Evolutionary conservation across 1,140 invertebrate species (phyloP), one percentile per base, ranked within the genome.

Genomic region (Homalodisca vitripennis): DNA sequence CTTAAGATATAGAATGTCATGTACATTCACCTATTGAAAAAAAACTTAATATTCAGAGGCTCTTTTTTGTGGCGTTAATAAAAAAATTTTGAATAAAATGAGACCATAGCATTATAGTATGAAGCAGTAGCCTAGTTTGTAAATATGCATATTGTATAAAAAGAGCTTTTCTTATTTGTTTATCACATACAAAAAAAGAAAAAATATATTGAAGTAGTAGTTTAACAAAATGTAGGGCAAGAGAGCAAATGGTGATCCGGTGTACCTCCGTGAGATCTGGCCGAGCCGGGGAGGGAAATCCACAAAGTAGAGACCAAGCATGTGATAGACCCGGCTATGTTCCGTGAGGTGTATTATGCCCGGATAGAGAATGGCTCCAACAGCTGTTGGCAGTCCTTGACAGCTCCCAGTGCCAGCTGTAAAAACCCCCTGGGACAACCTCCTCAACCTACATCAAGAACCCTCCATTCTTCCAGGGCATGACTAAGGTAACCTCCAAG

Each of bases 311-410:
- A 99, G 78, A 88, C 90, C 72, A 84, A 92, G 77, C 86, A 89
- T 77, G 96, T 99, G 1, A 94, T 98, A 62, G n/a, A n/a, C n/a
- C 97, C 97, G 0, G 90, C 94, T n/a, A 98, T 99, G 94, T 99
- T 99, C 79, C 89, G 91, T 75, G 94, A 98, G 83, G 94, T 96
- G n/a, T 98, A 98, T 76, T n/a, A n/a, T n/a, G 86, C 85, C 3
- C 93, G 89, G 77, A 94, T 97, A 29, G 88, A 96, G 79, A 81
- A 83, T 66, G 97, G 97, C 0, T 98, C 92, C 22, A 77, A 85
- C 0, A 87, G 88, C 34, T n/a, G n/a, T n/a, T 99, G 98, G 97
- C 92, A 94, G 75, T 79, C 82, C 0, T 80, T 99, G 48, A 78
- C 87, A 10, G 93, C 93, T 22, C 93, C 95, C 0, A 84, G 88